A percentile compares a stretch with the other conserved stretches of the same genome.
Evolutionary conservation across 2,113 vertebrate genomes (phyloP).

Genomic region (Garra rufa): DNA sequence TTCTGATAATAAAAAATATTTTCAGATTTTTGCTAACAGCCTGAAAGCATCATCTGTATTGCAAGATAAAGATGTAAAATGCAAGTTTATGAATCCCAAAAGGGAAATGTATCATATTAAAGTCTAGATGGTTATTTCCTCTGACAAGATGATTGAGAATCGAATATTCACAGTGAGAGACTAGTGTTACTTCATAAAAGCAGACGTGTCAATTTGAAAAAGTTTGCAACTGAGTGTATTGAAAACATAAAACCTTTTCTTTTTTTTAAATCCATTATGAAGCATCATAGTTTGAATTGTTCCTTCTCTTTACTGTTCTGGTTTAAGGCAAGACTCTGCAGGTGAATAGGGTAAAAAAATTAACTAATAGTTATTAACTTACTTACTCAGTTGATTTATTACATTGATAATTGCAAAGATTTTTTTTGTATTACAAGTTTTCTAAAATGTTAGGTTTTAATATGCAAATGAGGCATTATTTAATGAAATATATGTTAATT

Average conservation of each 20-base stretch:
- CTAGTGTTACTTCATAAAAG: background rate
- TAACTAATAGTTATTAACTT: too few species aligned
- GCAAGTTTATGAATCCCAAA: background rate
- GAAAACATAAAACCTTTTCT: background rate
- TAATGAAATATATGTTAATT: too few species aligned
- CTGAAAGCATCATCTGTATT: background rate
- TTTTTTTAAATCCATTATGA: background rate
- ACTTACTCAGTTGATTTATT: too few species aligned
- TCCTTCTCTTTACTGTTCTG: background rate
- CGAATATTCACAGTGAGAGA: background rate
- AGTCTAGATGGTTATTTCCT: background rate
- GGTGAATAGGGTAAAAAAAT: too few species aligned
- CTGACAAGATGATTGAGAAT: slow-evolving; percentile 9
- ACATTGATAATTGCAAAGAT: too few species aligned
- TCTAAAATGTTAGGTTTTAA: too few species aligned
- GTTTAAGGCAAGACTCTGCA: too few species aligned
- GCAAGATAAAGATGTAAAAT: background rate
- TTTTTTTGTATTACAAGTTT: too few species aligned
- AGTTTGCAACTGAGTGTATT: background rate
- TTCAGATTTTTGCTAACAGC: background rate
- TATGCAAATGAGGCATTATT: too few species aligned
- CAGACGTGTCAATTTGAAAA: background rate
- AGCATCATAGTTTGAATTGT: slow-evolving; percentile 1
- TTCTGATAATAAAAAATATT: background rate
- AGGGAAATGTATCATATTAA: background rate